phyloP scores from a whole-genome alignment of 2,113 vertebrate species.

The Ciconia maguari region DNA sequence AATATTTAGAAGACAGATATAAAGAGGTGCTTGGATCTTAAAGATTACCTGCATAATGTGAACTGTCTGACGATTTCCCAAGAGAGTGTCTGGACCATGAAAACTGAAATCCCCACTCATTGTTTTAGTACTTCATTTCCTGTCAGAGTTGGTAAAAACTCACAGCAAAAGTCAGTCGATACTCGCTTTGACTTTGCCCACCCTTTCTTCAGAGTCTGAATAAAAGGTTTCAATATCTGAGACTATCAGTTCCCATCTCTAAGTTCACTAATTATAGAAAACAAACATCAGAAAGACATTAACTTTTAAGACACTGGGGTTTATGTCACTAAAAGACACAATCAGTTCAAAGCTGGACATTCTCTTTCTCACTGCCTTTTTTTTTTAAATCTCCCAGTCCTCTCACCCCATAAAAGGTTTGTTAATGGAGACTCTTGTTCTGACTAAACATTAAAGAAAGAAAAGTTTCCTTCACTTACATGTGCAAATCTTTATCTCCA shows the following conservation, averaged over 20 bases:
- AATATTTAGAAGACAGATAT: not conserved
- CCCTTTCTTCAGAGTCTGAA: not conserved
- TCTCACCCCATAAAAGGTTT: conserved; percentile 48
- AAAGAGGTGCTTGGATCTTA: not conserved
- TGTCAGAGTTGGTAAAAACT: not conserved
- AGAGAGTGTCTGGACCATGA: not conserved
- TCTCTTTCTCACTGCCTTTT: not conserved
- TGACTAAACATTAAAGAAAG: not conserved
- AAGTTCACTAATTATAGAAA: not conserved
- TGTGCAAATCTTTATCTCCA: conserved; percentile 17
- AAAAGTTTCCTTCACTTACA: not conserved
- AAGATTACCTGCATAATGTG: not conserved
- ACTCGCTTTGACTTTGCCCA: not conserved
- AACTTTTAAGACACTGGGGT: not conserved
- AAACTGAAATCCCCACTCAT: not conserved
- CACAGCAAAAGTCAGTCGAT: not conserved
- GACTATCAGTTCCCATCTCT: not conserved
- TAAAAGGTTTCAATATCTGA: not conserved
- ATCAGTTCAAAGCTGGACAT: not conserved
- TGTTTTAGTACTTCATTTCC: not conserved
- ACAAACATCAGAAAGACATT: not conserved
- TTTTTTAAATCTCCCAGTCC: not conserved
- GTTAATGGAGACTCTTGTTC: not conserved
- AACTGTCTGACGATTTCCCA: not conserved
- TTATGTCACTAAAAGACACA: not conserved